A percentile compares a stretch with the other conserved stretches of the same genome.
These are phyloP conservation scores for Chloroclysta siterata DNA, from an alignment of 2,888 invertebrate species.

Conservation along the genomic window DNA sequence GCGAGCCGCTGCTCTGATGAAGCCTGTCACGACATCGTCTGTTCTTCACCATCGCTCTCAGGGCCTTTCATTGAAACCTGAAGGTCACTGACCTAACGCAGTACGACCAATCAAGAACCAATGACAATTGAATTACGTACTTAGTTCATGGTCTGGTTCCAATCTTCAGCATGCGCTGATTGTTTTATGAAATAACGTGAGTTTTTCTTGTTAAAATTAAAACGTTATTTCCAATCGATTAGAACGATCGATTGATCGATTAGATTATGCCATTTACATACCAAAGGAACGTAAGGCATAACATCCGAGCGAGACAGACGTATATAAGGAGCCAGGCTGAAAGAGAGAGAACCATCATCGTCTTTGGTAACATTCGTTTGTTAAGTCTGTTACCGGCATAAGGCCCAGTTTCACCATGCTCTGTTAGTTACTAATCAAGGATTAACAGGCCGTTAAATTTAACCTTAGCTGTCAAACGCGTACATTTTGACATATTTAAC, in stretches of 20 bases:
- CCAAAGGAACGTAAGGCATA: background rate
- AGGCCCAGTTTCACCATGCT: too few relatives aligned
- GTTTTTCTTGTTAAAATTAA: constrained; percentile 34
- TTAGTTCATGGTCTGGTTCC: constrained; percentile 13
- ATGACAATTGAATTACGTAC: background rate
- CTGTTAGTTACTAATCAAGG: too few relatives aligned
- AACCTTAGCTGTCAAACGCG: too few relatives aligned
- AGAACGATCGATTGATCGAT: constrained; percentile 42
- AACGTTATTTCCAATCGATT: constrained; percentile 35
- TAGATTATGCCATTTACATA: constrained; percentile 11
- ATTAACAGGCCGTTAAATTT: too few relatives aligned
- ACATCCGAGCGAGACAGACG: background rate
- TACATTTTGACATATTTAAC: too few relatives aligned
- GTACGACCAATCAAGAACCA: background rate
- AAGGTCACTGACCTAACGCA: constrained; percentile 2
- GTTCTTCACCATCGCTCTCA: background rate
- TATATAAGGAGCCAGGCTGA: background rate
- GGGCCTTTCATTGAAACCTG: background rate
- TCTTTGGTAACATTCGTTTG: too few relatives aligned
- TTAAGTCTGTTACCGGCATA: constrained; percentile 5
- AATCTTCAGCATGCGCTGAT: constrained; percentile 13
- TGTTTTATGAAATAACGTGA: constrained; percentile 16
- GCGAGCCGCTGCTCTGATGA: background rate
- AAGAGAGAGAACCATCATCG: background rate
- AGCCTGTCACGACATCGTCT: background rate